Base-by-base conservation (phyloP, 2,797 vertebrate genomes). In the Xyrichtys novacula region DNA sequence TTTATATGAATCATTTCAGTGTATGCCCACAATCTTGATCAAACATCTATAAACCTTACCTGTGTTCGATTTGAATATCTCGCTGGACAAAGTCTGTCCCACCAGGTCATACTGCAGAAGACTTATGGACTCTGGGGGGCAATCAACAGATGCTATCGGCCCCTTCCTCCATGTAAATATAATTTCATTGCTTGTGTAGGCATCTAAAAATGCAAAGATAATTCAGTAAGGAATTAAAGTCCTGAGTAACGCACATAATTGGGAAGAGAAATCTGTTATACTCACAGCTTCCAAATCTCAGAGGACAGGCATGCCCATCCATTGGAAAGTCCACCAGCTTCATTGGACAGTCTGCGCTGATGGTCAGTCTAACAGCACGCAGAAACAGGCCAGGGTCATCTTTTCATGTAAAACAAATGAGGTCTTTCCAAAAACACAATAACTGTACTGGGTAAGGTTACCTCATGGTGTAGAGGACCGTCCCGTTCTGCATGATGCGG, bases 401-500 rank as follows among this genome's bases (percentile, higher is more conserved):
- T 31, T 14, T 54, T 42, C 38, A 5, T 38, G 6, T 34, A 0
- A 60, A 47, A 3, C 38, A 12, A 36, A 6, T 31, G 39, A 17
- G 1, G 53, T 3, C 2, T 25, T 2, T 42, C 22, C 3, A 19
- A 53, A 16, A 29, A 44, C 59, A 32, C n/a, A 48, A 39, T 12
- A 46, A 6, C 2, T 56, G 12, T 9, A 14, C 8, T 16, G 3
- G 20, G 4, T 4, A 19, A 23, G 10, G 28, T 85, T 76, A 95
- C 94, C 92, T 95, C 95, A 95, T 95, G 28, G 95, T 95, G 88
- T 95, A 95, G 42, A 95, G 91, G 22, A 95, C 92, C 0, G 94
- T 95, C 53, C 95, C 94, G 1, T 95, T 95, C 79, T 95, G 88
- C 95, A 95, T 95, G 77, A 95, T 95, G 26, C 94, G 91, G 67